Evolutionary conservation across 2,113 vertebrate species (phyloP).

Genomic region (Pantherophis guttatus): DNA sequence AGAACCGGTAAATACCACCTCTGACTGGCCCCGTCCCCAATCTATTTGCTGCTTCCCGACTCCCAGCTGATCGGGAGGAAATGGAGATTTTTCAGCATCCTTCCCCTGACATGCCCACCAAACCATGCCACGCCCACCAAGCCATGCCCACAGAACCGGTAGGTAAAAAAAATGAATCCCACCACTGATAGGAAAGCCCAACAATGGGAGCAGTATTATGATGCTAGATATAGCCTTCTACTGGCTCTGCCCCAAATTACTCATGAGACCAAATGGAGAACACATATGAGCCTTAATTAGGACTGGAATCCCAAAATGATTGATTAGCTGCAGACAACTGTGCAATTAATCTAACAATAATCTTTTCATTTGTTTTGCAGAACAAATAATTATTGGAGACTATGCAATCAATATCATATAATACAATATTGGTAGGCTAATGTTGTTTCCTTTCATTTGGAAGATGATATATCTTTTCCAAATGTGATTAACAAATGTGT

Average conservation of each 20-base stretch:
- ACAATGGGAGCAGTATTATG: neutral
- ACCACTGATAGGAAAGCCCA: neutral
- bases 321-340: neutral
- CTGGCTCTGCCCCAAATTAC: neutral
- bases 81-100: too few relatives aligned
- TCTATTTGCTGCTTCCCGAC: too few relatives aligned
- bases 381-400: neutral
- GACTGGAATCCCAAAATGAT: neutral
- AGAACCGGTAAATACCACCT: too few relatives aligned
- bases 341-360: neutral
- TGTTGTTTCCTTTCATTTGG: neutral
- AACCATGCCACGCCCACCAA: too few relatives aligned
- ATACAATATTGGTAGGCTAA: neutral
- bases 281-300: neutral
- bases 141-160: too few relatives aligned
- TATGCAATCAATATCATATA: neutral
- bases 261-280: neutral
- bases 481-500: neutral
- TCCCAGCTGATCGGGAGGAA: too few relatives aligned
- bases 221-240: neutral
- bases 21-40: too few relatives aligned
- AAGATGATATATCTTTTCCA: neutral
- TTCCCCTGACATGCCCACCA: too few relatives aligned
- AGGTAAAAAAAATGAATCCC: too few relatives aligned
- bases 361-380: neutral